Percentiles rank a stretch among this genome's conserved stretches.
Conservation (phyloP, 1,140 invertebrate genomes). For the Drosophila bipectinata region DNA sequence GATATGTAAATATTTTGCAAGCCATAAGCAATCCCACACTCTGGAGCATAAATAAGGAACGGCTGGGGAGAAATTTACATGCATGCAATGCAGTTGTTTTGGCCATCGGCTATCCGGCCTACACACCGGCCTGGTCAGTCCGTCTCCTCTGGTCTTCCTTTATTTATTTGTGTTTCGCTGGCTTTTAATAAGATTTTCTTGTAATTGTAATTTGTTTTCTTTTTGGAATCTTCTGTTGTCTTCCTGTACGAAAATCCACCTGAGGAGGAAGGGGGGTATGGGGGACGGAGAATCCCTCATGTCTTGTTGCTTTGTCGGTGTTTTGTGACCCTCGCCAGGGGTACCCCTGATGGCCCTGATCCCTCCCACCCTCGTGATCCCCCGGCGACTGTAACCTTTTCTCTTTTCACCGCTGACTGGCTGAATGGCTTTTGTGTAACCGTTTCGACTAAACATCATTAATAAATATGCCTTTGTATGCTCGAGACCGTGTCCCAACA, state of each 20-base stretch:
- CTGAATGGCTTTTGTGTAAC: constrained; percentile 47
- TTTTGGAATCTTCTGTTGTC: constrained; percentile 41
- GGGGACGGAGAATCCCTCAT: constrained; percentile 24
- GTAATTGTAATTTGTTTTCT: constrained; percentile 84
- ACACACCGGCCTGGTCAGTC: constrained; percentile 40
- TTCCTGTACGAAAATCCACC: constrained; percentile 36
- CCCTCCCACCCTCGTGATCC: not conserved
- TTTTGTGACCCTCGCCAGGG: constrained; percentile 49
- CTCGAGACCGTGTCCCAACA: constrained; percentile 53
- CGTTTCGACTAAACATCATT: constrained; percentile 64
- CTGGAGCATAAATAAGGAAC: constrained; percentile 58
- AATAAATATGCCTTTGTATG: constrained; percentile 75
- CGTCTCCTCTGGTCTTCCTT: constrained; percentile 24
- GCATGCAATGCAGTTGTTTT: constrained; percentile 45
- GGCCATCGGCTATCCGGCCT: constrained; percentile 36
- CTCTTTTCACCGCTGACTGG: constrained; percentile 38
- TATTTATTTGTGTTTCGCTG: constrained; percentile 65
- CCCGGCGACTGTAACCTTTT: constrained; percentile 61
- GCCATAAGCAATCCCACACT: constrained; percentile 76
- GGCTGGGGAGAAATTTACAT: constrained; percentile 66
- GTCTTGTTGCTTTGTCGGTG: constrained; percentile 63
- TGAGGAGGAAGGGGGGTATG: constrained; percentile 12
- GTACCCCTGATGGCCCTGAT: constrained; percentile 14
- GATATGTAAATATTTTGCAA: constrained; percentile 76
- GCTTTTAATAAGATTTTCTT: constrained; percentile 83